phyloP scores from a whole-genome alignment of 2,113 vertebrate genomes.

The Chlorocebus sabaeus region DNA sequence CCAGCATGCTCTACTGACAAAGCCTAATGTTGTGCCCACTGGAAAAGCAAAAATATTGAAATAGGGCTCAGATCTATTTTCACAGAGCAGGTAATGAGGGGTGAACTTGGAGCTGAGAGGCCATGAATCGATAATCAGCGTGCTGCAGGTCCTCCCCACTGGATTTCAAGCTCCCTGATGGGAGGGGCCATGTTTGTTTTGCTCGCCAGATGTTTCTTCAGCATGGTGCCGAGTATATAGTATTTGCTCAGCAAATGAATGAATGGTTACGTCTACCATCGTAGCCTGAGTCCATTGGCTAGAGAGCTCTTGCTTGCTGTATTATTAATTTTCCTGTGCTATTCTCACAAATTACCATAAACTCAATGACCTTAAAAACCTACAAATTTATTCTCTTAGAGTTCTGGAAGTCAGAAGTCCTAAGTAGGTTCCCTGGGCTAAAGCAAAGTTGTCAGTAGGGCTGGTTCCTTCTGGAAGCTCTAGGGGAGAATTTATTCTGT shows the following conservation, averaged over 20 bases:
- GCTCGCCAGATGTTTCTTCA: not conserved
- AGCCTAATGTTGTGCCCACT: not conserved
- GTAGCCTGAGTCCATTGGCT: not conserved
- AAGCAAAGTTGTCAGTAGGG: not conserved
- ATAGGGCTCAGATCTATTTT: not conserved
- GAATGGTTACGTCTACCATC: not conserved
- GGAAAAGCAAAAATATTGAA: not conserved
- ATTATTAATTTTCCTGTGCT: not conserved
- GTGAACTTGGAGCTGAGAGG: not conserved
- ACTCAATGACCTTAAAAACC: not conserved
- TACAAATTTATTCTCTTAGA: not conserved
- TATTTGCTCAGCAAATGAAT: not conserved
- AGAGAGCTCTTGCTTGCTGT: not conserved
- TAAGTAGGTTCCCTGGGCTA: not conserved
- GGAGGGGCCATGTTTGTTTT: not conserved
- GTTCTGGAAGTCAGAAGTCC: not conserved
- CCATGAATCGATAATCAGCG: not conserved
- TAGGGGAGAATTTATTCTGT: not conserved
- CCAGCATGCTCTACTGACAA: not conserved
- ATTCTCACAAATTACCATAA: not conserved
- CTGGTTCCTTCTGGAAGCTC: not conserved
- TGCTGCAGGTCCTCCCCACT: not conserved
- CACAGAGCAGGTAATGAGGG: not conserved
- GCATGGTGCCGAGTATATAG: not conserved
- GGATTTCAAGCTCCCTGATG: not conserved